Conservation (phyloP, 1,140 invertebrate species). For the Caenorhabditis tropicalis region DNA sequence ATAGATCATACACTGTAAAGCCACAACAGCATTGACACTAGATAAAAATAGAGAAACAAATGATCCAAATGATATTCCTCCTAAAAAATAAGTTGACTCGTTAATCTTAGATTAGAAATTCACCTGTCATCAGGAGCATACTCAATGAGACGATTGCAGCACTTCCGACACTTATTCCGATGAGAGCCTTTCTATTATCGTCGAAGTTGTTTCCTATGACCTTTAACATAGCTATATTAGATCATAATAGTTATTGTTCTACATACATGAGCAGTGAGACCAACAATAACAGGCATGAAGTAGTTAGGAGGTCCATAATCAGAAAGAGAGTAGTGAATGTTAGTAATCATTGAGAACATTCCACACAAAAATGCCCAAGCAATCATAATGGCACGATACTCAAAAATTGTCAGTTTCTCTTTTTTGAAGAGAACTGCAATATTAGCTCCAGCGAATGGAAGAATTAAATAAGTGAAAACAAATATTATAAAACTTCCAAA, state of each 20-base stretch:
- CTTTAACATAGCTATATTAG: not conserved
- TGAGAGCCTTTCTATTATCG: not conserved
- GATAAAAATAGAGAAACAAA: not conserved
- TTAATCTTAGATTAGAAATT: not conserved
- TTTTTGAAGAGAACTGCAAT: conserved; percentile 6
- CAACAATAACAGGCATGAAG: conserved; percentile 25
- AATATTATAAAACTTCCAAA: not conserved
- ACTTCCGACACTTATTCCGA: conserved; percentile 2
- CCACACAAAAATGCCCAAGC: conserved; percentile 32
- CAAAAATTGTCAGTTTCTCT: conserved; percentile 2
- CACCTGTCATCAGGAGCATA: conserved; percentile 13
- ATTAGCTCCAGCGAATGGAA: not conserved
- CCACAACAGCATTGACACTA: conserved; percentile 15
- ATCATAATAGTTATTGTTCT: not conserved
- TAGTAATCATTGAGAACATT: conserved; percentile 13
- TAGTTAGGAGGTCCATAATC: conserved; percentile 20
- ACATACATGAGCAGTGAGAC: conserved; percentile 13
- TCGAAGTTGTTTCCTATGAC: conserved; percentile 23
- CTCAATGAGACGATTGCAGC: not conserved
- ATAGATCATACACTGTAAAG: conserved; percentile 2
- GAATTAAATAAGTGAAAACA: conserved; percentile 11
- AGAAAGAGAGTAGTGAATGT: conserved; percentile 17
- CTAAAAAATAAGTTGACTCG: not conserved
- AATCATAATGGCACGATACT: conserved; percentile 12
- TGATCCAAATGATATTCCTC: not conserved